Evolutionary conservation across 2,797 vertebrate genomes (phyloP).

Genomic region (Enteromius argenteus): DNA sequence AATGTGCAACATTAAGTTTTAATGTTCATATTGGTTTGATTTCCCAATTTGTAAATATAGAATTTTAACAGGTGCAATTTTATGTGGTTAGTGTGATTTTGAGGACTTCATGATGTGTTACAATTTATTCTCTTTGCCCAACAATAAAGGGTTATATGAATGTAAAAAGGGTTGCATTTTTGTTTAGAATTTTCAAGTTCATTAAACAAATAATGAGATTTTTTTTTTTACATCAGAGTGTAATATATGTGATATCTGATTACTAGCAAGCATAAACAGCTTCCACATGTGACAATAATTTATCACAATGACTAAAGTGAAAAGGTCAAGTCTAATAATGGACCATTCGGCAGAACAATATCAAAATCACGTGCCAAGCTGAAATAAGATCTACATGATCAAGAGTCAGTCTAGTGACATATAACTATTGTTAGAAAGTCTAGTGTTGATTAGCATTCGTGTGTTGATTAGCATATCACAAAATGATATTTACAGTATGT

Average conservation of each 20-base stretch:
- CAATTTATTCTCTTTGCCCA: neutral
- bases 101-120: neutral
- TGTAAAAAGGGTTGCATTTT: slow-evolving; percentile 10
- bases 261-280: slow-evolving; percentile 39
- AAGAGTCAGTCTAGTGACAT: neutral
- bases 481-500: neutral
- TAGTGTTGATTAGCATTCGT: neutral
- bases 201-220: neutral
- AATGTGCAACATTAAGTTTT: slow-evolving; percentile 5
- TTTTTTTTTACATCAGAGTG: slow-evolving; percentile 27
- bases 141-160: slow-evolving; percentile 25
- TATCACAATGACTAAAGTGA: slow-evolving; percentile 7
- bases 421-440: neutral
- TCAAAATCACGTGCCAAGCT: slow-evolving; percentile 7
- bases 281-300: slow-evolving; percentile 51
- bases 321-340: neutral
- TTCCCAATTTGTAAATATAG: slow-evolving; percentile 16
- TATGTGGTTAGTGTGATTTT: slow-evolving; percentile 9
- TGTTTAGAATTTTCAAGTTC: slow-evolving; percentile 1
- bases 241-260: slow-evolving; percentile 30
- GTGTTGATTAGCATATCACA: neutral
- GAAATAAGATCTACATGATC: neutral
- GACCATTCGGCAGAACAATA: neutral
- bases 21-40: slow-evolving; percentile 14
- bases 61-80: slow-evolving; percentile 11